These are phyloP conservation scores for Drosophila subsilvestris DNA, from an alignment of 2,888 invertebrate genomes.

Conservation along the genomic window DNA sequence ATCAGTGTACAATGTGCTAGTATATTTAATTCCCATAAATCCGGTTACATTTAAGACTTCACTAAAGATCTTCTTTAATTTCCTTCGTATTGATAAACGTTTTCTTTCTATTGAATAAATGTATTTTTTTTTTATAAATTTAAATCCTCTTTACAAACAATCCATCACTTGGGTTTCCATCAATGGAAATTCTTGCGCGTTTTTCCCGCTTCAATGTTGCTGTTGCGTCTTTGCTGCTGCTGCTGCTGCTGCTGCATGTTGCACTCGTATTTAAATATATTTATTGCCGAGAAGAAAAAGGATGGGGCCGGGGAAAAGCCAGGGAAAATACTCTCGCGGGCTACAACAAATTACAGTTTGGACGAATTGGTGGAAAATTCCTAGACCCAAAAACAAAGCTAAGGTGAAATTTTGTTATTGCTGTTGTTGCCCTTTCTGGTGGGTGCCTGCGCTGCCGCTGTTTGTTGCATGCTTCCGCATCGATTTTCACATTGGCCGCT, in stretches of 20 bases:
- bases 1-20: too few relatives aligned
- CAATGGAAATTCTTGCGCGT: neutral
- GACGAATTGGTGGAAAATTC: constrained; percentile 45
- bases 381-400: constrained; percentile 6
- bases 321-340: constrained; percentile 1
- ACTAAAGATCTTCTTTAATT: too few relatives aligned
- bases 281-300: constrained; percentile 34
- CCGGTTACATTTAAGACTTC: too few relatives aligned
- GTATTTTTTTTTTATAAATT: neutral
- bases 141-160: neutral
- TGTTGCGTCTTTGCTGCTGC: constrained; percentile 33
- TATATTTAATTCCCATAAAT: too few relatives aligned
- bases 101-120: too few relatives aligned
- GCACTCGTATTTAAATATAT: constrained; percentile 58
- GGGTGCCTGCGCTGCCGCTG: constrained; percentile 20
- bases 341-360: constrained; percentile 39
- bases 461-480: constrained; percentile 66
- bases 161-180: neutral
- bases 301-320: constrained; percentile 9
- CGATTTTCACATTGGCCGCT: constrained; percentile 73
- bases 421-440: constrained; percentile 60
- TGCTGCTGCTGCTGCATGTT: constrained; percentile 44
- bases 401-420: constrained; percentile 15
- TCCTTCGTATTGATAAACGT: too few relatives aligned
- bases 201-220: constrained; percentile 7